A percentile compares a stretch with the other conserved stretches of the same genome.
Evolutionary conservation across 2,113 vertebrate genomes (phyloP).

Genomic region (Platichthys stellatus): DNA sequence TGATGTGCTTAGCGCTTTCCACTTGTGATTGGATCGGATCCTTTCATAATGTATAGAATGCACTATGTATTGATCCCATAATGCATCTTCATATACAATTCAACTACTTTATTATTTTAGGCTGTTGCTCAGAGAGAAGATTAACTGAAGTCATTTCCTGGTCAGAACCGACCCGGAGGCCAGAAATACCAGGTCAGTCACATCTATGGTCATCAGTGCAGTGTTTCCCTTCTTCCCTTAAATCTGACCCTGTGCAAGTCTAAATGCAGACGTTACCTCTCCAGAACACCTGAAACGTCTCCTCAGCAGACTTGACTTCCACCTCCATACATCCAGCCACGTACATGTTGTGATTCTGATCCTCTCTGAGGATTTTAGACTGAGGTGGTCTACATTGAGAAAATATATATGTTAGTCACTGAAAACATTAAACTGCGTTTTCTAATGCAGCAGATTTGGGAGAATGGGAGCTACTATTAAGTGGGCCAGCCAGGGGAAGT

Average conservation of each 20-base stretch:
- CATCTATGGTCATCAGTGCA: slow-evolving; percentile 79
- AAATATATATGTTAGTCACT: slow-evolving; percentile 9
- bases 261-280: not conserved
- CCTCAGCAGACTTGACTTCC: slow-evolving; percentile 95
- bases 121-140: slow-evolving; percentile 84
- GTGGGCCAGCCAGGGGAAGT: slow-evolving; percentile 31
- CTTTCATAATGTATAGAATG: no score
- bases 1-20: no score
- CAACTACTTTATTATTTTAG: not conserved
- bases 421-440: not conserved
- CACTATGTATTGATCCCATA: no score
- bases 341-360: slow-evolving; percentile 98
- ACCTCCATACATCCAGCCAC: slow-evolving; percentile 93
- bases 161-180: slow-evolving; percentile 72
- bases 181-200: slow-evolving; percentile 81
- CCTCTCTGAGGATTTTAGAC: slow-evolving; percentile 93
- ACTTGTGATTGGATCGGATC: no score
- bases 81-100: not conserved
- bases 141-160: slow-evolving; percentile 77
- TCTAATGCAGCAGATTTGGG: slow-evolving; percentile 14
- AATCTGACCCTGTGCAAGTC: not conserved
- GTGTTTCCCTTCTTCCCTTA: not conserved
- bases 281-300: slow-evolving; percentile 86
- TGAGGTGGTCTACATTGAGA: slow-evolving; percentile 89
- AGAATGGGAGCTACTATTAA: not conserved